phyloP scores from a whole-genome alignment of 2,797 vertebrate species.

The Pangasius larnaudii region DNA sequence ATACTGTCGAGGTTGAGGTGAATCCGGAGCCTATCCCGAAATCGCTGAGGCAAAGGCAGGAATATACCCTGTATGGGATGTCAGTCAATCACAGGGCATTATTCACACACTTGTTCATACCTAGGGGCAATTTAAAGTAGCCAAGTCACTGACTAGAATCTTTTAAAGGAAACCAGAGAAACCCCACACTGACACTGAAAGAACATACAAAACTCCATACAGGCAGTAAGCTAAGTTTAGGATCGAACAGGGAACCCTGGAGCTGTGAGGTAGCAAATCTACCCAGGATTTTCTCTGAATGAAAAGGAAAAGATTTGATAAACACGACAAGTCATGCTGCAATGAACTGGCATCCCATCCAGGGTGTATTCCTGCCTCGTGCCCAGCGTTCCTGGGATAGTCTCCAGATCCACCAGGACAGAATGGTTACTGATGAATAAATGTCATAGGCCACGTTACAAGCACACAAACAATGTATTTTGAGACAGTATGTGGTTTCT shows the following conservation, averaged over 20 bases:
- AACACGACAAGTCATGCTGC: background rate
- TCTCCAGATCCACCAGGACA: background rate
- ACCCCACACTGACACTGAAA: background rate
- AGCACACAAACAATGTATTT: background rate
- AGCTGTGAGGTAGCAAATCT: background rate
- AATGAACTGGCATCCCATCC: background rate
- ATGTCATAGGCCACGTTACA: background rate
- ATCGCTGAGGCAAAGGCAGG: background rate
- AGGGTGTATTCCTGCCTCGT: background rate
- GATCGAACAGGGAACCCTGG: background rate
- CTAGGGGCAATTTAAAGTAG: background rate
- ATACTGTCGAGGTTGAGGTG: background rate
- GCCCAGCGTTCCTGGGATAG: background rate
- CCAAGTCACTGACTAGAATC: too few species aligned
- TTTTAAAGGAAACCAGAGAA: background rate
- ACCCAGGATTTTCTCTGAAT: background rate
- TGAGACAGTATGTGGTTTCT: constrained; percentile 3
- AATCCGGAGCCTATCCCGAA: background rate
- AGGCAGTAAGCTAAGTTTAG: background rate
- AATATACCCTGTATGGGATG: too few species aligned
- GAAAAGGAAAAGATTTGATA: background rate
- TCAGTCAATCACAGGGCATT: background rate
- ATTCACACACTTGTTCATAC: background rate
- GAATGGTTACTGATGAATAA: background rate
- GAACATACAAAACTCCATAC: background rate